Base-by-base conservation (phyloP, 2,888 invertebrate genomes). In the Drosophila picticornis region DNA sequence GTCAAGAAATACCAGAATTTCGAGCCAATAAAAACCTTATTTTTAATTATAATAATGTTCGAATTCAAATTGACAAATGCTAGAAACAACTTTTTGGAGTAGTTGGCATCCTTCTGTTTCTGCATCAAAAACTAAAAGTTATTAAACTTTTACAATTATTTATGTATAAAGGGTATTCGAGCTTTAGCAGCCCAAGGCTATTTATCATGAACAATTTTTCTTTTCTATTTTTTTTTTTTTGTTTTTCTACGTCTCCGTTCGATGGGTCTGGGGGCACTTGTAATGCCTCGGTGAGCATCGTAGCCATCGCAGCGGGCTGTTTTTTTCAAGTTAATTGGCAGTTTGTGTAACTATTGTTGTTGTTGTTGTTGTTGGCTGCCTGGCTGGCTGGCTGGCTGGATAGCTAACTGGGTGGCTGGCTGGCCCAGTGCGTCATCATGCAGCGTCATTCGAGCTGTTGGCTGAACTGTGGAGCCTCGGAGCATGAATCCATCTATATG, bases 291-390 rank as follows among this genome's bases (percentile, higher is more conserved):
- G 56, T 74, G 55, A 77, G 60, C 65, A 56, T n/a, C 56, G 50
- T 74, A 55, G 66, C 50, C 70, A 75, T 72, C 71, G 68, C 81
- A 81, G 81, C 68, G 67, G 72, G 59, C 19, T 61, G 62, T 56
- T 52, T 68, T 68, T 80, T 80, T 80, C 69, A 70, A 80, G 84
- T 88, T 85, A 88, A 88, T 88, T 88, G 88, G 87, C 87, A 85
- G 78, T 70, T 68, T 57, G 36, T 72, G 34, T 46, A 57, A 32
- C 31, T 40, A 52, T 57, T 69, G 60, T 27, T 53, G 50, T 56
- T 70, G 68, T 40, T 74, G 22, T 52, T 67, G 29, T 32, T 66
- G 55, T 19, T 66, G 56, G 56, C 13, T 16, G 19, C 19, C 38
- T 10, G 36, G 36, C 6, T 16, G 9, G 38, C 38, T 38, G 38